Percentiles rank a stretch among this genome's conserved stretches.
These are phyloP conservation scores for Campoletis raptor DNA, from an alignment of 2,888 invertebrate species.

Conservation along the genomic window DNA sequence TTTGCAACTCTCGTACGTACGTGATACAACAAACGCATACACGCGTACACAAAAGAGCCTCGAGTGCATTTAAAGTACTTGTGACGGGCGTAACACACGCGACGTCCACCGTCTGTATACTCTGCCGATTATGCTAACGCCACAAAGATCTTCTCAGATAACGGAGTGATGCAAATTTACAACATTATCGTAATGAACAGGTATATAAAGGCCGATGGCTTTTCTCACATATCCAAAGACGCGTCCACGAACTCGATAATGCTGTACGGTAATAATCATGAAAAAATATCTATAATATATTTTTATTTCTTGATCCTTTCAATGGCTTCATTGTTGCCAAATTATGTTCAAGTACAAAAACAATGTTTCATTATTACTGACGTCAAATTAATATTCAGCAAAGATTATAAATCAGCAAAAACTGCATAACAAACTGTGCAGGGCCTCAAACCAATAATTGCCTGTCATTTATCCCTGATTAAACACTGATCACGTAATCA, in stretches of 20 bases:
- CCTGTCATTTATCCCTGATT: neutral
- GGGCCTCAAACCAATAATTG: neutral
- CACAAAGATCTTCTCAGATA: constrained; percentile 73
- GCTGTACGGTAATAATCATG: constrained; percentile 17
- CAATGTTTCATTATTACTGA: neutral
- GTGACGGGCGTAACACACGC: constrained; percentile 78
- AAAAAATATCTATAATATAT: neutral
- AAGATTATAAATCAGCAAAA: neutral
- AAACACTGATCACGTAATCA: neutral
- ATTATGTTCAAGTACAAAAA: neutral
- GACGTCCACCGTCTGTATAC: constrained; percentile 74
- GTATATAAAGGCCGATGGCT: constrained; percentile 80
- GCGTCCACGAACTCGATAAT: neutral
- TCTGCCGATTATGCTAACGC: constrained; percentile 60
- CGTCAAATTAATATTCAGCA: neutral
- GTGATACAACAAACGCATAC: constrained; percentile 1
- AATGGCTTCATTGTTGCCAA: neutral
- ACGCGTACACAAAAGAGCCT: constrained; percentile 17
- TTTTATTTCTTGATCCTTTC: neutral
- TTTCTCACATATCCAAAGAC: constrained; percentile 67
- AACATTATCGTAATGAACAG: constrained; percentile 81
- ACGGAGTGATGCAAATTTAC: constrained; percentile 79
- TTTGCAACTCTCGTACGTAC: constrained; percentile 5
- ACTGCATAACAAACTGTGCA: neutral
- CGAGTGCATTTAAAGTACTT: constrained; percentile 65